A percentile compares a stretch with the other conserved stretches of the same genome.
phyloP scores from a whole-genome alignment of 64 coral and sea anemone genomes.

The Platygyra sinensis region DNA sequence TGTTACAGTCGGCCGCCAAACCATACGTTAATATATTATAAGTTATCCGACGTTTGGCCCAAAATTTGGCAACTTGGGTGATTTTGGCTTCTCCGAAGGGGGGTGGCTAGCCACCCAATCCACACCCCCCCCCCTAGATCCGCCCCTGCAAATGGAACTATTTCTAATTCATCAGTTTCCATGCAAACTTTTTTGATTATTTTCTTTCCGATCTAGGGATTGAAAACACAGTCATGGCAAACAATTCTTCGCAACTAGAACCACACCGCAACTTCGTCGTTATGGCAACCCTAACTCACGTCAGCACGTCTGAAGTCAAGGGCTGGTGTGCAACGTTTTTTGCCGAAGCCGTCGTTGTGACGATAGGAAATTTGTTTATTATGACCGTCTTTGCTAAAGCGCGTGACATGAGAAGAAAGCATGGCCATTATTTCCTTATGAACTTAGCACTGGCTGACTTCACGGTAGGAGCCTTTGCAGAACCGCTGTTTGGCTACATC shows the following conservation, averaged over 20 bases:
- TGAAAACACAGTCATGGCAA: background rate
- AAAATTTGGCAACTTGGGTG: too few relatives aligned
- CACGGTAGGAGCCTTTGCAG: slow-evolving; percentile 1
- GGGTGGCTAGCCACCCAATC: too few relatives aligned
- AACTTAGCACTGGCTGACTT: slow-evolving; percentile 27
- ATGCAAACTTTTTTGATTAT: background rate
- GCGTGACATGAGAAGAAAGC: background rate
- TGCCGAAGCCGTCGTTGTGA: slow-evolving; percentile 11
- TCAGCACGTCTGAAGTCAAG: background rate
- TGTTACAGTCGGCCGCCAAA: too few relatives aligned
- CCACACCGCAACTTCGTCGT: background rate
- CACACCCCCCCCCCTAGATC: too few relatives aligned
- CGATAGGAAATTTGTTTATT: slow-evolving; percentile 32
- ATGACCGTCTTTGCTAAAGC: slow-evolving; percentile 21
- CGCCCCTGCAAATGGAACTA: background rate
- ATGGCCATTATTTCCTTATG: slow-evolving; percentile 20
- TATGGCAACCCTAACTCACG: background rate
- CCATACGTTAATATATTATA: too few relatives aligned
- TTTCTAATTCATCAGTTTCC: background rate
- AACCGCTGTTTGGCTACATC: slow-evolving; percentile 28
- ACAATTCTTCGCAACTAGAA: background rate
- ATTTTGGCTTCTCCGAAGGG: too few relatives aligned
- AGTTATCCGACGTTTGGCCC: too few relatives aligned
- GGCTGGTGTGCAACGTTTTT: slow-evolving; percentile 21
- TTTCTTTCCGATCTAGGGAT: background rate